These are phyloP conservation scores for Anthonomus grandis DNA, from an alignment of 1,140 invertebrate species.

Conservation along the genomic window DNA sequence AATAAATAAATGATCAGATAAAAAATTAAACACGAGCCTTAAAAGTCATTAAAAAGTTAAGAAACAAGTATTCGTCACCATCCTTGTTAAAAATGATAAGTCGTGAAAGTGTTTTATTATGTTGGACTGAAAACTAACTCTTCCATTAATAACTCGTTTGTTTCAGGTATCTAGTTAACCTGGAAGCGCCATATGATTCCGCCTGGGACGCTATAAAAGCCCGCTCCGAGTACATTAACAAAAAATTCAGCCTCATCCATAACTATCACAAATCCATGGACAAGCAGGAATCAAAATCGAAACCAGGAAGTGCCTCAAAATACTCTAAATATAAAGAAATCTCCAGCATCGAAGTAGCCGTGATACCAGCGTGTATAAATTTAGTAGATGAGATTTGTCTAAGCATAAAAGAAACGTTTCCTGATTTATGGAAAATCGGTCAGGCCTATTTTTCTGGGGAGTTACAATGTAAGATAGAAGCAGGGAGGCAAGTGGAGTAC, in stretches of 20 bases:
- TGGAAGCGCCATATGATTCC: constrained; percentile 78
- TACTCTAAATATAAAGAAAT: constrained; percentile 42
- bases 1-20: no score
- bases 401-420: constrained; percentile 66
- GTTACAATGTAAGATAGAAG: constrained; percentile 56
- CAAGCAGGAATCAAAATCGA: constrained; percentile 38
- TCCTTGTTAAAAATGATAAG: no score
- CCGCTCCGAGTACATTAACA: constrained; percentile 71
- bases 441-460: constrained; percentile 87
- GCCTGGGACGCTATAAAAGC: constrained; percentile 90
- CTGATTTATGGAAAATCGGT: constrained; percentile 85
- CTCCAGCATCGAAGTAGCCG: constrained; percentile 39
- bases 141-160: background rate
- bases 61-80: no score
- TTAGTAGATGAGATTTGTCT: constrained; percentile 74
- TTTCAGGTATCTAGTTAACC: constrained; percentile 62
- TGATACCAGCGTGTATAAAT: constrained; percentile 56
- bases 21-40: no score
- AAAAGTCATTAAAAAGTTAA: no score
- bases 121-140: background rate
- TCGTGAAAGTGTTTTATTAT: no score
- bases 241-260: constrained; percentile 61
- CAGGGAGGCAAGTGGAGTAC: constrained; percentile 63
- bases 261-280: constrained; percentile 55
- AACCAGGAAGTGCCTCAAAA: constrained; percentile 33